These are phyloP conservation scores for Hypotaenidia philippensis DNA, from an alignment of 2,797 vertebrate species.

Conservation along the genomic window DNA sequence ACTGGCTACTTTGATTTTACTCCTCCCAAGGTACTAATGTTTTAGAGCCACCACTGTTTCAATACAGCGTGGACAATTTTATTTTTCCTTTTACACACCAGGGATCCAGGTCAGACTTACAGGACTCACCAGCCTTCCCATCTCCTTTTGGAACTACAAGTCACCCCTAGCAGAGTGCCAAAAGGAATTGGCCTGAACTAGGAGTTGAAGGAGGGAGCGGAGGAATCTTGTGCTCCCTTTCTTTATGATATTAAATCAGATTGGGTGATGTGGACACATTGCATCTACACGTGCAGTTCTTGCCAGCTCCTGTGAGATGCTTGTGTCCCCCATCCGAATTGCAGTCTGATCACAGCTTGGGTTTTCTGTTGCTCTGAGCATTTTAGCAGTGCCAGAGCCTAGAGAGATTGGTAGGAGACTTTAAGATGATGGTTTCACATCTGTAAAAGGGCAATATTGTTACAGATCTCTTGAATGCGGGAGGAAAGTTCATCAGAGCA, in stretches of 20 bases:
- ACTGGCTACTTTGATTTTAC: not conserved
- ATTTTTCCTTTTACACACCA: not conserved
- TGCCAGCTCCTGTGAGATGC: not conserved
- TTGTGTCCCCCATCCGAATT: not conserved
- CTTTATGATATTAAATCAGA: not conserved
- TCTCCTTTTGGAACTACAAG: not conserved
- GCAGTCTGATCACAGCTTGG: not conserved
- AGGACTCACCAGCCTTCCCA: not conserved
- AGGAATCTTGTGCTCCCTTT: not conserved
- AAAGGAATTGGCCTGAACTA: not conserved
- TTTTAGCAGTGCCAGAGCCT: not conserved
- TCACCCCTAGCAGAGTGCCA: not conserved
- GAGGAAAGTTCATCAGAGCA: not conserved
- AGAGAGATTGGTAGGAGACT: not conserved
- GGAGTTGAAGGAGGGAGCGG: not conserved
- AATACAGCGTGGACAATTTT: not conserved
- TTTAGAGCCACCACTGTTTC: not conserved
- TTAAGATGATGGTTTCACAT: not conserved
- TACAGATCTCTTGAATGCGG: not conserved
- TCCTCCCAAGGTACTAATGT: not conserved
- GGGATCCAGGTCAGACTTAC: not conserved
- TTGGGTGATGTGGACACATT: not conserved
- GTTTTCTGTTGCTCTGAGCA: not conserved
- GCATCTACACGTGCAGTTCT: not conserved
- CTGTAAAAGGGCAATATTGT: not conserved